phyloP scores from a whole-genome alignment of 2,888 invertebrate species.

The Heliconius charithonia region DNA sequence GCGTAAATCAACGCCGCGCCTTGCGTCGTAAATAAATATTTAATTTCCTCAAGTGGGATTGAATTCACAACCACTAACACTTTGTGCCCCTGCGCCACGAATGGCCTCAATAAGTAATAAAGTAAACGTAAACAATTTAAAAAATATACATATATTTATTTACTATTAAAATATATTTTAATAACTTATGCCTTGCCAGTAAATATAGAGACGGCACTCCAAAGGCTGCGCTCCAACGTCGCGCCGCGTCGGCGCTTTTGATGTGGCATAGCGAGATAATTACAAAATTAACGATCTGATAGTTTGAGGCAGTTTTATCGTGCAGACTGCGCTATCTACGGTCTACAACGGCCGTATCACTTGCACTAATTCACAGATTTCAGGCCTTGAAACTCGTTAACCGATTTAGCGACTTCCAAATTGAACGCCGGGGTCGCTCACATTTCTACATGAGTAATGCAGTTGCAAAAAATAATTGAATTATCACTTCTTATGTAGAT shows the following conservation, averaged over 20 bases:
- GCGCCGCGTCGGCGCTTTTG: constrained; percentile 67
- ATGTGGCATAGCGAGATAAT: constrained; percentile 70
- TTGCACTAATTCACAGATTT: constrained; percentile 66
- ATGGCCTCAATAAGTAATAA: not conserved
- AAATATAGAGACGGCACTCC: not conserved
- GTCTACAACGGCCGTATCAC: constrained; percentile 53
- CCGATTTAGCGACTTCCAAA: constrained; percentile 63
- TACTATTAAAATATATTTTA: not conserved
- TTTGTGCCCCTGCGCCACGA: too few species aligned
- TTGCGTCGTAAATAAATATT: too few species aligned
- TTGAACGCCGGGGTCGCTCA: constrained; percentile 59
- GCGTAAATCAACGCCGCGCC: too few species aligned
- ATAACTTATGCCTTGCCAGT: not conserved
- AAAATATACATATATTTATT: not conserved
- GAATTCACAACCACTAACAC: too few species aligned
- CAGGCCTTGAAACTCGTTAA: constrained; percentile 60
- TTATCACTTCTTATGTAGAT: not conserved
- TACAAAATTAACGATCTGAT: constrained; percentile 62
- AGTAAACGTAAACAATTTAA: not conserved
- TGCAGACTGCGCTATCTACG: constrained; percentile 67
- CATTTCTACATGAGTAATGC: constrained; percentile 43
- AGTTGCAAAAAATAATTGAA: constrained; percentile 30
- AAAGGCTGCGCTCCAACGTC: constrained; percentile 42
- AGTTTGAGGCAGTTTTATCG: constrained; percentile 69
- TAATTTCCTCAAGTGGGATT: too few species aligned